A percentile compares a stretch with the other conserved stretches of the same genome.
These are phyloP conservation scores for Antigone vipio DNA, from an alignment of 2,113 vertebrate species.

Conservation along the genomic window DNA sequence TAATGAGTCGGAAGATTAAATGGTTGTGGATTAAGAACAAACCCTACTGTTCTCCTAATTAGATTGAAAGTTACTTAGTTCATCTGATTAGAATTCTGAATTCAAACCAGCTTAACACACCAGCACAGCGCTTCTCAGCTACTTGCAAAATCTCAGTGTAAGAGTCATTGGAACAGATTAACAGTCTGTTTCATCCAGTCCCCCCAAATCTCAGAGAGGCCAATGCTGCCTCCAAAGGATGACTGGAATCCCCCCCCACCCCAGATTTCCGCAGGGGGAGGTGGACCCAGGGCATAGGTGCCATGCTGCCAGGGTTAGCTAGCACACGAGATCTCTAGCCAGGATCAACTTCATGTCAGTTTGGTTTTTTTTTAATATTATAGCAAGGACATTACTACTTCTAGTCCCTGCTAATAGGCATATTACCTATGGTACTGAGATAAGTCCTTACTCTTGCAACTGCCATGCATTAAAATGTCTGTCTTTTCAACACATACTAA, in stretches of 20 bases:
- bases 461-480: neutral
- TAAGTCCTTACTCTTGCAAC: neutral
- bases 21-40: constrained; percentile 70
- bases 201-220: neutral
- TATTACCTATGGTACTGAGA: neutral
- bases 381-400: neutral
- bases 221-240: neutral
- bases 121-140: neutral
- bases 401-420: neutral
- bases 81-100: constrained; percentile 72
- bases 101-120: constrained; percentile 35
- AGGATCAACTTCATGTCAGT: neutral
- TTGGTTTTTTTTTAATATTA: neutral
- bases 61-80: constrained; percentile 70
- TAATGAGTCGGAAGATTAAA: constrained; percentile 76
- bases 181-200: neutral
- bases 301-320: neutral
- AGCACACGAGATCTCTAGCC: neutral
- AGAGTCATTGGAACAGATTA: neutral
- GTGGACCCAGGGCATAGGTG: neutral
- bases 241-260: neutral
- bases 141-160: neutral
- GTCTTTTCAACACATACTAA: neutral
- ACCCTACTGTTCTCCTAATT: constrained; percentile 71
- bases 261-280: neutral